Evolutionary conservation across 2,888 invertebrate genomes (phyloP), one percentile per base, ranked within the genome.

Genomic region (Drosophila niveifrons): DNA sequence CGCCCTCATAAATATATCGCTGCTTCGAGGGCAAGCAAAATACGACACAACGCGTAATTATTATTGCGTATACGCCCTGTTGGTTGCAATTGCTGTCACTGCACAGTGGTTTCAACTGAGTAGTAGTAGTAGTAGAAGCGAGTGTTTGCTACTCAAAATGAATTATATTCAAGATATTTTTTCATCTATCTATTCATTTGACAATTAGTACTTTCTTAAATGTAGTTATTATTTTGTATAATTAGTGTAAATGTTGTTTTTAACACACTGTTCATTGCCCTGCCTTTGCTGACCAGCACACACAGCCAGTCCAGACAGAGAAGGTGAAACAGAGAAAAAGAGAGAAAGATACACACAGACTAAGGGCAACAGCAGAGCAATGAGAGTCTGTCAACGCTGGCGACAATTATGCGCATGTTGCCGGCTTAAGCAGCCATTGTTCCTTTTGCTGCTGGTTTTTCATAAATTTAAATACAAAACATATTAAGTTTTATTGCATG

Each of bases 401-500:
- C 85, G 83, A 83, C 83, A 83, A 83, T 83, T 83, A 83, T 83
- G 83, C 77, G 88, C 83, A 85, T 83, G 83, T 88, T 85, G 85
- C 78, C 82, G 71, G 85, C 83, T 83, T 83, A 87, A 87, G 83
- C 83, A 87, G 78, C 82, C 88, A 87, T 87, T 83, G 82, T 82
- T 84, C 83, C 82, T 69, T 69, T 61, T 41, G 58, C 50, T 29
- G 59, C 51, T 51, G 59, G 43, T 51, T 82, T 84, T 83, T 83
- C 85, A 83, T 85, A 85, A 83, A 83, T 83, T 83, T 83, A 83
- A 83, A 83, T 83, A 82, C 88, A 80, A 87, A 83, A 87, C 83
- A 85, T 83, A 88, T 83, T 83, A 87, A 85, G 88, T 85, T 83
- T 83, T 79, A 83, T 83, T 73, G 88, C 88, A 85, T 64, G 72